phyloP scores from a whole-genome alignment of 2,113 vertebrate species.

The Anser brachyrhynchus region DNA sequence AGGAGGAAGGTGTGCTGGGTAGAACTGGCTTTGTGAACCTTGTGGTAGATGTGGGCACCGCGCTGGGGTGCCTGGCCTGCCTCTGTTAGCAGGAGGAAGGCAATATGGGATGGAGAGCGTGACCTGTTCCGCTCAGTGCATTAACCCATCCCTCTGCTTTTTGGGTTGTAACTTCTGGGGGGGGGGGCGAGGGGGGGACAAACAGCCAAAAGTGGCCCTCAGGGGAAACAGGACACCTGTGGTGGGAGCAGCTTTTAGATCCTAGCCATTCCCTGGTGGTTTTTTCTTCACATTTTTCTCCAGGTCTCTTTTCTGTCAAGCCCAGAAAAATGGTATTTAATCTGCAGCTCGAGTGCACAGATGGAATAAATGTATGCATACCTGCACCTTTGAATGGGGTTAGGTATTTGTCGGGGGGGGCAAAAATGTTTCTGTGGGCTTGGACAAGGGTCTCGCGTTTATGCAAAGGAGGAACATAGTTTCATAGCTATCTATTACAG shows the following conservation, averaged over 20 bases:
- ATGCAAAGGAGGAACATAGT: neutral
- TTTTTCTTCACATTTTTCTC: slow-evolving; percentile 2
- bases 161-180: neutral
- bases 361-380: slow-evolving; percentile 40
- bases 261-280: neutral
- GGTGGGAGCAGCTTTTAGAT: neutral
- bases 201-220: neutral
- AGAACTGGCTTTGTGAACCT: neutral
- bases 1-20: neutral
- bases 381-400: slow-evolving; percentile 17
- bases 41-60: neutral
- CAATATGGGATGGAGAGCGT: neutral
- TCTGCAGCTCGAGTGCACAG: neutral
- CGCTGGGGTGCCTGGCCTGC: neutral
- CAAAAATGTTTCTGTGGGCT: neutral
- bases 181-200: neutral
- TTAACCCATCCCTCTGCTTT: neutral
- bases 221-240: slow-evolving; percentile 35
- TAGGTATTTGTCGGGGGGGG: neutral
- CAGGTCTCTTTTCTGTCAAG: neutral
- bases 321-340: slow-evolving; percentile 29
- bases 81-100: neutral
- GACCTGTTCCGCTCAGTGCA: neutral
- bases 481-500: neutral
- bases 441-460: neutral